These are phyloP conservation scores for Carcharodon carcharias DNA, from an alignment of 2,797 vertebrate species.

Conservation along the genomic window DNA sequence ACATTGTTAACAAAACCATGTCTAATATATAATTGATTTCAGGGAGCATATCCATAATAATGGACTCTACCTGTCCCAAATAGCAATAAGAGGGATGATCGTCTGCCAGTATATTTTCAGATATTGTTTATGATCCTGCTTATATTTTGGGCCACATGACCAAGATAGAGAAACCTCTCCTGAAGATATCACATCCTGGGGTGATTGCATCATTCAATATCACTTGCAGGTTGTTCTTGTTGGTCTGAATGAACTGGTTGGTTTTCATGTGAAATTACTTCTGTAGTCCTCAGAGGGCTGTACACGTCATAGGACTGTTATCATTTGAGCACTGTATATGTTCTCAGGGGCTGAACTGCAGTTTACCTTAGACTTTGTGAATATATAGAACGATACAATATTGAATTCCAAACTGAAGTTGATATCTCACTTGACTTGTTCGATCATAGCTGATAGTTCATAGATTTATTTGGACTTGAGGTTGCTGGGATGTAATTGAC, in stretches of 20 bases:
- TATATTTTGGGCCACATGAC: background rate
- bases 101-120: background rate
- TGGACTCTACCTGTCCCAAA: background rate
- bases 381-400: background rate
- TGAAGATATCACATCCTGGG: background rate
- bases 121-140: background rate
- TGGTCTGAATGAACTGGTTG: slow-evolving; percentile 4
- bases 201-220: background rate
- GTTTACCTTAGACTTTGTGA: background rate
- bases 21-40: background rate
- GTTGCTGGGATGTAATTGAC: background rate
- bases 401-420: background rate
- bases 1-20: background rate
- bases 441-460: background rate
- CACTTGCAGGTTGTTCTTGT: background rate
- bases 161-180: background rate
- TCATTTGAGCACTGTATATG: background rate
- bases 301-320: background rate
- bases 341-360: background rate
- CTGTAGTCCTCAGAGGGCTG: background rate
- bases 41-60: background rate
- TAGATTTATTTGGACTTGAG: background rate
- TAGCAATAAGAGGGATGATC: background rate
- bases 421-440: background rate
- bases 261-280: background rate